Evolutionary conservation across 2,888 invertebrate species (phyloP), one percentile per base, ranked within the genome.

Genomic region (Pycnomerus fuliginosus): DNA sequence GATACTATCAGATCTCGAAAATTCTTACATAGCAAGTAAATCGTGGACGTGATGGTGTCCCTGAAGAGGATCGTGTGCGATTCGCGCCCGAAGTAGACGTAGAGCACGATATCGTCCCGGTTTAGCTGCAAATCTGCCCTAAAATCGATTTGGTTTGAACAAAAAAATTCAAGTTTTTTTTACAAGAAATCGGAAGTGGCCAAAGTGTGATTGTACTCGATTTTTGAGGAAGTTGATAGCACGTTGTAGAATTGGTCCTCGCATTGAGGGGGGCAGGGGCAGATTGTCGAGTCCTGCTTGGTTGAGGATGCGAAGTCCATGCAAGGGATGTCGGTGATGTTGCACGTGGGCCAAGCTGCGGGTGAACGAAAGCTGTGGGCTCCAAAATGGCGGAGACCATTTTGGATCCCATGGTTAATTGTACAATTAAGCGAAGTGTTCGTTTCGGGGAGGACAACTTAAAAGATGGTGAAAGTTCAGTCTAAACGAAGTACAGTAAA

Each of bases 11-110:
- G n/a, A n/a, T n/a, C n/a, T n/a, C n/a, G n/a, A n/a, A n/a, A n/a
- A 32, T 42, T 56, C 65, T 62, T 56, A 70, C 70, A 67, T 25
- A 69, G 42, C 35, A 70, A 51, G 52, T 69, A 68, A 28, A 67
- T 56, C 35, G 64, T 60, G n/a, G 69, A 65, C 3, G 66, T 68
- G 24, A 67, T 56, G 2, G 64, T 61, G 24, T 64, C 61, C 44
- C 64, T 61, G 28, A 60, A 43, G 29, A 67, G 53, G 12, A 67
- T 52, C 2, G 61, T 62, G 43, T 68, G 67, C 10, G 42, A 49
- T 32, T 64, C 57, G 8, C 55, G 52, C n/a, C 52, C 46, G 44
- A 65, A 66, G 39, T 59, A 68, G 29, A 67, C 44, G 35, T 65
- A 63, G 4, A 70, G 27, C 1, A 64, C 13, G 20, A 64, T 55